Percentiles rank a stretch among this genome's conserved stretches.
phyloP scores from a whole-genome alignment of 1,140 invertebrate genomes.

The Drusus annulatus region DNA sequence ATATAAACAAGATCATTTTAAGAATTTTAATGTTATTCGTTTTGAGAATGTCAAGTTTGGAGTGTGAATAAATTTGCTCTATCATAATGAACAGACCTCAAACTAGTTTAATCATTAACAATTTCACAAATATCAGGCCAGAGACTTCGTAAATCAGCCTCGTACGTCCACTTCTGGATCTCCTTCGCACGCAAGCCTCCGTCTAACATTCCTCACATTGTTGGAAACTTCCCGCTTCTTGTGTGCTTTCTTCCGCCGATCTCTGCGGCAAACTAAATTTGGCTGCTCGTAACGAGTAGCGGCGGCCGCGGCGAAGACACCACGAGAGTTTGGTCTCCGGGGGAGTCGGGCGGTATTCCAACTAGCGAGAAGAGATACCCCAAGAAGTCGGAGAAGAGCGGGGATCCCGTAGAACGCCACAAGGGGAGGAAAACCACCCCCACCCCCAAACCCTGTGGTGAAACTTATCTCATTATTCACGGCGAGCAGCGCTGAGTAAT shows the following conservation, averaged over 20 bases:
- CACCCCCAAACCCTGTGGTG: conserved; percentile 52
- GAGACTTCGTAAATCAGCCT: background rate
- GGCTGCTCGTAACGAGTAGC: conserved; percentile 39
- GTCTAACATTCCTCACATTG: conserved; percentile 25
- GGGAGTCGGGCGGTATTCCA: conserved; percentile 10
- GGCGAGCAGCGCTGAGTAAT: conserved; percentile 59
- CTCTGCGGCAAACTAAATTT: conserved; percentile 40
- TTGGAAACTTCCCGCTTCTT: conserved; percentile 26
- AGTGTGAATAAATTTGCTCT: too few relatives aligned
- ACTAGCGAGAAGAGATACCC: background rate
- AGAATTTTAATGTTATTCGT: too few relatives aligned
- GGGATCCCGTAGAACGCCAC: background rate
- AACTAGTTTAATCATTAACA: too few relatives aligned
- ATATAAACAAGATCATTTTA: too few relatives aligned
- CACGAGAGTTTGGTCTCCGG: conserved; percentile 52
- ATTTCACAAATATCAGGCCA: too few relatives aligned
- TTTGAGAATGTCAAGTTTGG: too few relatives aligned
- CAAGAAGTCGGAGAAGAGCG: background rate
- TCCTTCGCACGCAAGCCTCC: background rate
- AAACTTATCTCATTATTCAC: conserved; percentile 60
- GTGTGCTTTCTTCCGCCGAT: conserved; percentile 7
- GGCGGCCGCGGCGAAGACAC: conserved; percentile 50
- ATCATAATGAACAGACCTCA: too few relatives aligned
- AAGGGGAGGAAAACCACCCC: conserved; percentile 17
- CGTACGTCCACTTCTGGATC: background rate